These are phyloP conservation scores for Chelon labrosus DNA, from an alignment of 2,797 vertebrate species.

Conservation along the genomic window DNA sequence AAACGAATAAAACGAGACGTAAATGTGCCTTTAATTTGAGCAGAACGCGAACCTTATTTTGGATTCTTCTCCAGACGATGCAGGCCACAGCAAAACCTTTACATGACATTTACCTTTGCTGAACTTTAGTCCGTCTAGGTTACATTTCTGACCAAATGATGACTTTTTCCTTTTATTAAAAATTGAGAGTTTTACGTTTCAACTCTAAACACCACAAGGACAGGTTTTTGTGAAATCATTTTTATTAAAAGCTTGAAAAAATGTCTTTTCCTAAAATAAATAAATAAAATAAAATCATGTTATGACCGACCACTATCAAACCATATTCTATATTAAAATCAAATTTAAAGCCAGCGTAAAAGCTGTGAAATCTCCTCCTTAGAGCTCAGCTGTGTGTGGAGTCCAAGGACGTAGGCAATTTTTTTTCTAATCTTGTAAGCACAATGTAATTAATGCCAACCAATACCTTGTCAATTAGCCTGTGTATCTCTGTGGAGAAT, in stretches of 20 bases:
- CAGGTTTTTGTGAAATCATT: too few species aligned
- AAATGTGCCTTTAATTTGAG: not conserved
- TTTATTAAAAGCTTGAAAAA: too few species aligned
- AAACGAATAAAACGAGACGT: not conserved
- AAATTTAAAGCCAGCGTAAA: conserved; percentile 16
- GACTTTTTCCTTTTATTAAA: too few species aligned
- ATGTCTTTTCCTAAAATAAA: not conserved
- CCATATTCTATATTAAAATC: conserved; percentile 12
- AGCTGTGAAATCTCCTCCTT: not conserved
- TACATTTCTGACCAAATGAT: not conserved
- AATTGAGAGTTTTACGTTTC: too few species aligned
- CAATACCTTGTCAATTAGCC: conserved; percentile 85
- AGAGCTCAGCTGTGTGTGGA: conserved; percentile 67
- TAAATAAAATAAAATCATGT: not conserved
- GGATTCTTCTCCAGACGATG: conserved; percentile 2
- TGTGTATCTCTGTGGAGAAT: conserved; percentile 74
- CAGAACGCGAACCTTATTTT: not conserved
- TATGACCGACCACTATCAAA: not conserved
- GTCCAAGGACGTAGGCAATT: conserved; percentile 44
- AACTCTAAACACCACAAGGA: too few species aligned
- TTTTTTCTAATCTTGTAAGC: conserved; percentile 74
- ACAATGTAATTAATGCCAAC: conserved; percentile 84
- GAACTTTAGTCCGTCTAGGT: not conserved
- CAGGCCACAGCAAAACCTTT: conserved; percentile 12
- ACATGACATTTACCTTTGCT: not conserved